These are phyloP conservation scores for Diadromus collaris DNA, from an alignment of 2,888 invertebrate species.

Conservation along the genomic window DNA sequence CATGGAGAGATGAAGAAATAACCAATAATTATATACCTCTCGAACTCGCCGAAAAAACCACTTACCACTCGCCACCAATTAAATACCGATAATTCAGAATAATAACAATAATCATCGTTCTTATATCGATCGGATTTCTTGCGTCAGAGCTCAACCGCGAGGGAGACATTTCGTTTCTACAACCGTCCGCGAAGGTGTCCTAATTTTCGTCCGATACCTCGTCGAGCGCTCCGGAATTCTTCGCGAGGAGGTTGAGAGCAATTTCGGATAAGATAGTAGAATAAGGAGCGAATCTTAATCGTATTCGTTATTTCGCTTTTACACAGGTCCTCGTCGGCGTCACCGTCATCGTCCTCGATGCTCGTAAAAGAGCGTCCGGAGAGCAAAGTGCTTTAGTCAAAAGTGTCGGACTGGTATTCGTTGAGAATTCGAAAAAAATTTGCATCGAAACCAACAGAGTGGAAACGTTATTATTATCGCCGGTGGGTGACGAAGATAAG, in stretches of 20 bases:
- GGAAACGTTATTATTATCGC: slow-evolving; percentile 14
- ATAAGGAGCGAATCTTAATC: slow-evolving; percentile 53
- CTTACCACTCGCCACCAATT: neutral
- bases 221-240: slow-evolving; percentile 10
- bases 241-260: slow-evolving; percentile 55
- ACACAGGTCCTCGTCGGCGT: slow-evolving; percentile 44
- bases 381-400: slow-evolving; percentile 41
- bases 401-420: slow-evolving; percentile 43
- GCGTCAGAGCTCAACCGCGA: neutral
- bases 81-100: slow-evolving; percentile 5
- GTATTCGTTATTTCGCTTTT: slow-evolving; percentile 44
- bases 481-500: neutral
- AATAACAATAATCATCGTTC: slow-evolving; percentile 12
- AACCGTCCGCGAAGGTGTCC: neutral
- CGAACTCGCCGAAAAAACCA: neutral
- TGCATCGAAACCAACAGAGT: slow-evolving; percentile 16
- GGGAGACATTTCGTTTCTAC: slow-evolving; percentile 9
- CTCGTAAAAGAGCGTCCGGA: slow-evolving; percentile 42
- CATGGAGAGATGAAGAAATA: neutral
- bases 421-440: slow-evolving; percentile 19
- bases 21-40: neutral
- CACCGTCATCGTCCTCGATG: slow-evolving; percentile 44
- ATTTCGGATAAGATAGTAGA: slow-evolving; percentile 59
- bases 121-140: slow-evolving; percentile 5
- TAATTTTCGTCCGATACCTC: slow-evolving; percentile 9